A percentile compares a stretch with the other conserved stretches of the same genome.
Evolutionary conservation across 2,797 vertebrate genomes (phyloP).

Genomic region (Typhlichthys subterraneus): DNA sequence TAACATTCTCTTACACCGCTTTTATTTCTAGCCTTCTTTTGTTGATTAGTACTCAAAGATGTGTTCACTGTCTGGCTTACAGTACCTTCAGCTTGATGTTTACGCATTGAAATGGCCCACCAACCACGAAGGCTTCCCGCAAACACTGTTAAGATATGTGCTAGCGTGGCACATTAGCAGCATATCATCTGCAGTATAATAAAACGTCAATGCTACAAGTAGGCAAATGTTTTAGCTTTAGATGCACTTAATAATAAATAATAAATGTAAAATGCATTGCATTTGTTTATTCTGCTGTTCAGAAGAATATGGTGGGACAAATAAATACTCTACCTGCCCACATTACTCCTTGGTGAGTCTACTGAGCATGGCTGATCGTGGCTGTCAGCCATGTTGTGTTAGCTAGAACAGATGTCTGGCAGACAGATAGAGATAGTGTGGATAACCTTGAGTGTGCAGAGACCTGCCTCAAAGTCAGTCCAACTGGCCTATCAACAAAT

Average conservation of each 20-base stretch:
- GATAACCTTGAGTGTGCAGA: not conserved
- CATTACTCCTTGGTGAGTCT: slow-evolving; percentile 6
- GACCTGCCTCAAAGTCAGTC: not conserved
- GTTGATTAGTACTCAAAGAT: slow-evolving; percentile 1
- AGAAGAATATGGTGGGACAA: not conserved
- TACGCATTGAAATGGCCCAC: too few relatives aligned
- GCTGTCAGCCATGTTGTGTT: slow-evolving; percentile 12
- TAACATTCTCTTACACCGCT: slow-evolving; percentile 1
- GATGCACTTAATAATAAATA: too few relatives aligned
- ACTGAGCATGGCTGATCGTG: not conserved
- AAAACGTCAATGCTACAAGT: too few relatives aligned
- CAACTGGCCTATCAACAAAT: not conserved
- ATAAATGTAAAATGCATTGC: too few relatives aligned
- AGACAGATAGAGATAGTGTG: not conserved
- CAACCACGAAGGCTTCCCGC: too few relatives aligned
- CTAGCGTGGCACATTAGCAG: not conserved
- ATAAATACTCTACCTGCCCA: slow-evolving; percentile 6
- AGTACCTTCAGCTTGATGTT: too few relatives aligned
- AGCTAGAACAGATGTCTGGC: slow-evolving; percentile 1
- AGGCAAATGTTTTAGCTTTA: too few relatives aligned
- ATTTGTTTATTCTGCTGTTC: too few relatives aligned
- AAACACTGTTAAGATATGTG: not conserved
- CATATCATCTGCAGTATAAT: not conserved
- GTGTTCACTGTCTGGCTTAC: too few relatives aligned
- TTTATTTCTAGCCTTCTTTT: not conserved